Conservation (phyloP, 2,888 invertebrate genomes). For the Drosophila falleni region DNA sequence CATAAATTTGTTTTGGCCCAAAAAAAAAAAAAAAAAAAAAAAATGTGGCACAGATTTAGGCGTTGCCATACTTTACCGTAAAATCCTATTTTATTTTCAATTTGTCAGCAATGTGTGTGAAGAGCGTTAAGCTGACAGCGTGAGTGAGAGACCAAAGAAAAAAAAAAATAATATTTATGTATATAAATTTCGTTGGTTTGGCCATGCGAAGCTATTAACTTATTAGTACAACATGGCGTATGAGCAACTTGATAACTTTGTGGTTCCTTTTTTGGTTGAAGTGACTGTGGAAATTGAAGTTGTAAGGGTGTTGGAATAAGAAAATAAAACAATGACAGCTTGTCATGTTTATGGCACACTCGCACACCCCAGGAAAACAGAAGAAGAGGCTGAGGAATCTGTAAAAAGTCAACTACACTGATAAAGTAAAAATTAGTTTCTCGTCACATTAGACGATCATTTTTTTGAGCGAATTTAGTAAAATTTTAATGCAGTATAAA, state of each 20-base stretch:
- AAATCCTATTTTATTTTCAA: slow-evolving; percentile 78
- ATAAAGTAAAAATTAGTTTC: not conserved
- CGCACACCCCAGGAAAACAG: slow-evolving; percentile 1
- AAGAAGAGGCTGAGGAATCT: not conserved
- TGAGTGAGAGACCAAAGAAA: not conserved
- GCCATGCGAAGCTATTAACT: slow-evolving; percentile 60
- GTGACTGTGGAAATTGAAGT: not conserved
- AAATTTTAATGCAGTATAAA: no score
- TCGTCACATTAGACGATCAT: no score
- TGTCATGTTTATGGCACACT: slow-evolving; percentile 62
- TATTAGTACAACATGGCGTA: slow-evolving; percentile 72
- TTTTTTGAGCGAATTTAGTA: not conserved
- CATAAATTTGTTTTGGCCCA: slow-evolving; percentile 53
- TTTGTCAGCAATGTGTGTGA: slow-evolving; percentile 56
- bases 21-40: slow-evolving; percentile 42
- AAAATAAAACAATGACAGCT: slow-evolving; percentile 73
- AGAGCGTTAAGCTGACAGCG: slow-evolving; percentile 55
- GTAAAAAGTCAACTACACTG: slow-evolving; percentile 38
- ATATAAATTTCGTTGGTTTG: slow-evolving; percentile 25
- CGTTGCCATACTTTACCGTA: slow-evolving; percentile 62
- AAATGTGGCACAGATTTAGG: slow-evolving; percentile 55
- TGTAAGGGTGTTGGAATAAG: slow-evolving; percentile 4
- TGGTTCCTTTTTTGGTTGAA: slow-evolving; percentile 3
- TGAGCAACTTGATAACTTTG: slow-evolving; percentile 55
- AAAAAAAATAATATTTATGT: slow-evolving; percentile 24